Base-by-base conservation (phyloP, 2,113 vertebrate species). In the Anoplopoma fimbria region DNA sequence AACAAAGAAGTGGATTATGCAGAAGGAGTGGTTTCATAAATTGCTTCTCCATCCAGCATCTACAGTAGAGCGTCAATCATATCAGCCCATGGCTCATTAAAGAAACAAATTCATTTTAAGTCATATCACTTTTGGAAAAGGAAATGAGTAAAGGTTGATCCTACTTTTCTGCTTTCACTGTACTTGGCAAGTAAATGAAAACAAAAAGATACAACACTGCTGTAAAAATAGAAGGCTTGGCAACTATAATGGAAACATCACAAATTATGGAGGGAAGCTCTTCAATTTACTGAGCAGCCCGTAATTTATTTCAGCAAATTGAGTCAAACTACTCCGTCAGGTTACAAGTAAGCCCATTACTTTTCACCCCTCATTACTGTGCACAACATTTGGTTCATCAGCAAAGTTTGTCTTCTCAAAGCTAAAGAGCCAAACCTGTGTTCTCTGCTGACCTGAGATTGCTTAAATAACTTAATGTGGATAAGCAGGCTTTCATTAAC, bases 281-380 rank as follows among this genome's bases (percentile, higher is more conserved):
- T 90, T 80, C 87, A 86, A 57, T 25, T 72, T 40, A 55, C 57
- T 47, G 36, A 76, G 55, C 74, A 69, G 72, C 82, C 74, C n/a
- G n/a, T 34, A 69, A 49, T 86, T 86, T 90, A 19, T 23, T 21
- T 62, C 9, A 79, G 58, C 45, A 73, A 77, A 89, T 67, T 70
- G 13, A 75, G 70, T n/a, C 6, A 25, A 47, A 53, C n/a, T 29
- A n/a, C 42, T 53, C 31, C 3, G 2, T 57, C 49, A 69, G 55
- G 10, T 74, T 72, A 55, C 12, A 82, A 27, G 14, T 61, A 21
- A 67, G 25, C 27, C 63, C 10, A 14, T 0, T 13, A 51, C 34
- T 78, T 82, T 58, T 72, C 7, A n/a, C 13, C 68, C 21, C 69
- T 47, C 38, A 53, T 47, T 81, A 10, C 51, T 40, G 49, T 74